Percentiles rank a stretch among this genome's conserved stretches.
These are phyloP conservation scores for Nylanderia fulva DNA, from an alignment of 1,140 invertebrate species.

Conservation along the genomic window DNA sequence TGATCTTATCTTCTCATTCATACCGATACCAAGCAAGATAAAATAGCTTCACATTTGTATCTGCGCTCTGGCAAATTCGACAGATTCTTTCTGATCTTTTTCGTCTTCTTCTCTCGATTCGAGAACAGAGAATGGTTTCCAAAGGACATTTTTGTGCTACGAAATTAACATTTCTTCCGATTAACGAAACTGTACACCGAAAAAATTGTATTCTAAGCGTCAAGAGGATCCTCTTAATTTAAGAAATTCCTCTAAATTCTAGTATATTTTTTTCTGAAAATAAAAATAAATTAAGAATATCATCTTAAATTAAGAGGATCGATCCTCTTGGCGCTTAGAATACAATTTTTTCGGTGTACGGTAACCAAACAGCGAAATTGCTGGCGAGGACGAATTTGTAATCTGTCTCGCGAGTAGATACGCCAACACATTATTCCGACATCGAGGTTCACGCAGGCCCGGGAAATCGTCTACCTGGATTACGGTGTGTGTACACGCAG, in stretches of 20 bases:
- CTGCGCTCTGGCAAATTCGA: not conserved
- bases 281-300: too few species aligned
- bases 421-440: slow-evolving; percentile 70
- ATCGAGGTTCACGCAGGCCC: slow-evolving; percentile 56
- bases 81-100: not conserved
- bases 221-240: too few species aligned
- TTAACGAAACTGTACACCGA: too few species aligned
- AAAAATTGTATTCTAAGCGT: too few species aligned
- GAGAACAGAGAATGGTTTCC: slow-evolving; percentile 11
- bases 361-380: slow-evolving; percentile 14
- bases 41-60: not conserved
- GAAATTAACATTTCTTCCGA: slow-evolving; percentile 4
- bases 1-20: not conserved
- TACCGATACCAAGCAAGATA: not conserved
- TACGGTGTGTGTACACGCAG: slow-evolving; percentile 79
- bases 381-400: slow-evolving; percentile 47
- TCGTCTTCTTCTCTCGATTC: not conserved
- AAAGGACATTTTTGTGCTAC: not conserved
- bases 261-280: too few species aligned
- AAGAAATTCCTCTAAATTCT: too few species aligned
- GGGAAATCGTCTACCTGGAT: slow-evolving; percentile 75
- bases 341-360: too few species aligned
- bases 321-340: too few species aligned
- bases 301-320: too few species aligned
- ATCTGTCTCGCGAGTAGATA: slow-evolving; percentile 65